A percentile compares a stretch with the other conserved stretches of the same genome.
Conservation (phyloP, 1,140 invertebrate genomes). For the Diorhabda carinulata region DNA sequence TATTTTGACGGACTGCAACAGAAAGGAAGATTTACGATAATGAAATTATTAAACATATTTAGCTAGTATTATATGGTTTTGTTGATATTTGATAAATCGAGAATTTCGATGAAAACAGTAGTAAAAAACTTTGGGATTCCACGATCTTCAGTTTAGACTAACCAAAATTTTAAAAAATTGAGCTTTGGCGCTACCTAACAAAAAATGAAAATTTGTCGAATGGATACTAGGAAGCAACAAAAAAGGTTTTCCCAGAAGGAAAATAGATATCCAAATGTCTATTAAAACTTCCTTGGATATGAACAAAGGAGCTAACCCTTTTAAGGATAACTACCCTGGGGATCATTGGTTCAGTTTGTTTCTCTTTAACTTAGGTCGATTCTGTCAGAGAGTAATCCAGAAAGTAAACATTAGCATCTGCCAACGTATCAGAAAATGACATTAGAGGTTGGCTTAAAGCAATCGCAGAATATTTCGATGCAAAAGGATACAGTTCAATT, state of each 20-base stretch:
- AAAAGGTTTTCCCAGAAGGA: constrained; percentile 27
- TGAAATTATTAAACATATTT: no score
- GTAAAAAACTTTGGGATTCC: background rate
- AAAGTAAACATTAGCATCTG: constrained; percentile 33
- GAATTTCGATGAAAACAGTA: background rate
- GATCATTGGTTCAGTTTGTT: constrained; percentile 37
- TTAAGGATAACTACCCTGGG: constrained; percentile 38
- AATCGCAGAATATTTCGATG: constrained; percentile 35
- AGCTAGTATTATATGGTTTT: no score
- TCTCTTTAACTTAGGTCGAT: constrained; percentile 39
- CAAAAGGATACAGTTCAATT: constrained; percentile 28
- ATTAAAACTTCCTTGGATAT: constrained; percentile 19
- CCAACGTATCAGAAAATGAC: constrained; percentile 32
- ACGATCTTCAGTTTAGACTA: constrained; percentile 1
- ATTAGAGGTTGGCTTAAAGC: constrained; percentile 26
- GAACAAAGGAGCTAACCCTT: constrained; percentile 28
- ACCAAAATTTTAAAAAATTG: background rate
- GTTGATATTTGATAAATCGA: background rate
- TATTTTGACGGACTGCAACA: no score
- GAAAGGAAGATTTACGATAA: no score
- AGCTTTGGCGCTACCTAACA: background rate
- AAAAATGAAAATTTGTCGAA: constrained; percentile 14
- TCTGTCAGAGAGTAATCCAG: constrained; percentile 29
- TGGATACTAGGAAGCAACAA: constrained; percentile 20
- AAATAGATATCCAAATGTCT: constrained; percentile 18